Conservation (phyloP, 2,797 vertebrate genomes). For the Centroberyx gerrardi region DNA sequence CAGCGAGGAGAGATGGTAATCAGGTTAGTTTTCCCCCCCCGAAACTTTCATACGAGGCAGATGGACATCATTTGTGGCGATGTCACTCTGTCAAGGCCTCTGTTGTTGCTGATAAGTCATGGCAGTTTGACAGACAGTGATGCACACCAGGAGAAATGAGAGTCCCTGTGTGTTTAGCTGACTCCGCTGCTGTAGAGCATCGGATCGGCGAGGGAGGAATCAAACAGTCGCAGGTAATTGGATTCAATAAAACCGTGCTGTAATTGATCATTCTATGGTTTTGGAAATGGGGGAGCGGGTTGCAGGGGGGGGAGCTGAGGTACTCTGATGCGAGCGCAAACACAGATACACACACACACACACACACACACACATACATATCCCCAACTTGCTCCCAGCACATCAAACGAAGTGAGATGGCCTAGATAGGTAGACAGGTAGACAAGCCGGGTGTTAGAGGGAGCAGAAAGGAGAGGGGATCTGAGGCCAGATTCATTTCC, state of each 20-base stretch:
- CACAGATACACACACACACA: background rate
- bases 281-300: slow-evolving; percentile 18
- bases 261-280: slow-evolving; percentile 64
- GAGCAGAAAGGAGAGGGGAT: slow-evolving; percentile 71
- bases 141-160: slow-evolving; percentile 63
- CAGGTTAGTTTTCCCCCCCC: slow-evolving; percentile 68
- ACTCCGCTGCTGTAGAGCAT: slow-evolving; percentile 62
- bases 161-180: slow-evolving; percentile 69
- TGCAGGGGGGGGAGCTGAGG: slow-evolving; percentile 23
- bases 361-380: slow-evolving; percentile 15
- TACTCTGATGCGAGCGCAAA: background rate
- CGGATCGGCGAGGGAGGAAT: slow-evolving; percentile 36
- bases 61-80: slow-evolving; percentile 72
- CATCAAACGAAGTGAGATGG: slow-evolving; percentile 64
- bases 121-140: slow-evolving; percentile 72
- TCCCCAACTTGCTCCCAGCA: slow-evolving; percentile 22
- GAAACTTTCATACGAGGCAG: slow-evolving; percentile 64
- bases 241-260: slow-evolving; percentile 61
- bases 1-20: slow-evolving; percentile 71
- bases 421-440: slow-evolving; percentile 69
- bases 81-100: slow-evolving; percentile 73
- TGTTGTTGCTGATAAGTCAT: slow-evolving; percentile 70
- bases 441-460: slow-evolving; percentile 64
- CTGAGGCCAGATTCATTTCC: slow-evolving; percentile 87
- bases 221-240: slow-evolving; percentile 64